Evolutionary conservation across 53 echinoderm and acorn worm genomes (phyloP).

Genomic region (Temnopleurus reevesii): DNA sequence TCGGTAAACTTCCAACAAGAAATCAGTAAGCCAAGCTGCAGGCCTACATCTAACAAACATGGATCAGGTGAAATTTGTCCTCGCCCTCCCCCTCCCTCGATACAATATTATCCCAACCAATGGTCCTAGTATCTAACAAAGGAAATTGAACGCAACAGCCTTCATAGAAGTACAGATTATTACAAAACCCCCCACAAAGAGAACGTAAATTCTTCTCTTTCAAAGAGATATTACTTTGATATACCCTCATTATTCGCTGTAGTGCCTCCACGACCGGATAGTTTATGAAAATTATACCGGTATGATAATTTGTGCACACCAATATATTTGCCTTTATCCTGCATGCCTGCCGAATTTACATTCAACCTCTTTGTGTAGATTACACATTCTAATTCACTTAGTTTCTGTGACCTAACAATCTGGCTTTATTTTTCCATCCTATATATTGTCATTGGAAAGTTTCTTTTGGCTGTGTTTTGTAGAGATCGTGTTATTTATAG

Average conservation of each 20-base stretch:
- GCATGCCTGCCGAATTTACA: background rate
- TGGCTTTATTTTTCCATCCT: no score
- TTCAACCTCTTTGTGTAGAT: no score
- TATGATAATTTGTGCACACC: slow-evolving; percentile 53
- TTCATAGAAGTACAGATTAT: background rate
- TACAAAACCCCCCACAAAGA: no score
- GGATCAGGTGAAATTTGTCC: slow-evolving; percentile 36
- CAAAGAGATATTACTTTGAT: no score
- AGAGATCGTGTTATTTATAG: no score
- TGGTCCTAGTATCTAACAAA: background rate
- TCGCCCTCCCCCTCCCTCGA: slow-evolving; percentile 30
- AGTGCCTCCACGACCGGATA: slow-evolving; percentile 45
- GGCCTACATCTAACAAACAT: slow-evolving; percentile 45
- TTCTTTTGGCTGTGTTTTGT: no score
- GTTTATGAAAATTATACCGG: slow-evolving; percentile 44
- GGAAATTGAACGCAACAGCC: background rate
- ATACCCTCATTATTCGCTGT: slow-evolving; percentile 7
- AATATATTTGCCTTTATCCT: slow-evolving; percentile 46
- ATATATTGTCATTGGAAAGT: no score
- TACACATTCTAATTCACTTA: no score
- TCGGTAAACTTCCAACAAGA: background rate
- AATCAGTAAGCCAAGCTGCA: slow-evolving; percentile 12
- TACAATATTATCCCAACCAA: background rate
- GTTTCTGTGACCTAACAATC: no score
- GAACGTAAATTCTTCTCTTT: no score